Base-by-base conservation (phyloP, 1,140 invertebrate species). In the Homarus americanus region DNA sequence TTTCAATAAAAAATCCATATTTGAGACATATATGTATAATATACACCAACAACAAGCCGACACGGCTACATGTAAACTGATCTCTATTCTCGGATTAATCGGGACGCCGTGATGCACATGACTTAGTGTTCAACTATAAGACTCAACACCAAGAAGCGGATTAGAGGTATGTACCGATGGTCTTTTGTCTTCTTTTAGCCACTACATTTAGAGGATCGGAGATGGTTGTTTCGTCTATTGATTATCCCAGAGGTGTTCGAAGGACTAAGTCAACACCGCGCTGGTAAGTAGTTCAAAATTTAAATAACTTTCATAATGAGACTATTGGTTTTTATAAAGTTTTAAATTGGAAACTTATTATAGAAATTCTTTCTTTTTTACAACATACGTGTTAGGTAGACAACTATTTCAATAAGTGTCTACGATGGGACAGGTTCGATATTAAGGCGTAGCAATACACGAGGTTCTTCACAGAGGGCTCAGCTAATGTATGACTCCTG, bases 31-130 rank as follows among this genome's bases (percentile, higher is more conserved):
- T 20, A 66, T 28, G 63, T 66, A 32, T 66, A 66, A 66, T 66
- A 66, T 66, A 28, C 63, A 66, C 63, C 32, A 66, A 66, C 63
- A 66, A 66, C 63, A 66, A 66, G 63, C 63, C 63, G 63, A 66
- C 63, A 66, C 63, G 63, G 63, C 63, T 66, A 66, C 63, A 66
- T 66, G 63, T 66, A 66, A n/a, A 66, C 28, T 66, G 63, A 66
- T 32, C 24, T n/a, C n/a, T n/a, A n/a, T n/a, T n/a, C n/a, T n/a
- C n/a, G n/a, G n/a, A n/a, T n/a, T n/a, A n/a, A n/a, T n/a, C n/a
- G n/a, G n/a, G n/a, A n/a, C n/a, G n/a, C n/a, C n/a, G n/a, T n/a
- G n/a, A n/a, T n/a, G n/a, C n/a, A n/a, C n/a, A n/a, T n/a, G n/a
- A n/a, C n/a, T n/a, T 32, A 28, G 28, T 20, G 9, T 66, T 20